These are phyloP conservation scores for Neodiprion virginianus DNA, from an alignment of 1,140 invertebrate species.

Conservation along the genomic window DNA sequence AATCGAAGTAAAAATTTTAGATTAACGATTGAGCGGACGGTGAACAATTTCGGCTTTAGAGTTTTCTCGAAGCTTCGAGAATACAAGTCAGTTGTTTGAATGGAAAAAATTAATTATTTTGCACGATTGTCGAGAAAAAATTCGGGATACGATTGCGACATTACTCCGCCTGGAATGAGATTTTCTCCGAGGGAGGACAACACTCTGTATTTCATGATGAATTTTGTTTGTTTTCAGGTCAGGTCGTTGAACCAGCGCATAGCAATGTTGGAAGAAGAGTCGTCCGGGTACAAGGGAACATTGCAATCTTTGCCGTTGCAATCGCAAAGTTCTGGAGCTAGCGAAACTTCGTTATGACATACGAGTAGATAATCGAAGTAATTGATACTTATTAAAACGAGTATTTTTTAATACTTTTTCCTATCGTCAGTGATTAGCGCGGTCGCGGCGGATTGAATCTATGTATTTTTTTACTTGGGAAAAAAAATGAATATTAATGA, in stretches of 20 bases:
- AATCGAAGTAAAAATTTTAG: no score
- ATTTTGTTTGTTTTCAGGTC: constrained; percentile 35
- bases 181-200: no score
- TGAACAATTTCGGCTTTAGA: no score
- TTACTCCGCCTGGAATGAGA: no score
- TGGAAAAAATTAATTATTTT: no score
- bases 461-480: constrained; percentile 51
- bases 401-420: constrained; percentile 27
- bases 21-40: no score
- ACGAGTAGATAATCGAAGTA: constrained; percentile 32
- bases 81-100: no score
- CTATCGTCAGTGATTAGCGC: constrained; percentile 18
- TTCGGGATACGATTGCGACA: no score
- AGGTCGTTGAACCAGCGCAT: constrained; percentile 48
- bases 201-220: no score
- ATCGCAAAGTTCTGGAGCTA: constrained; percentile 51
- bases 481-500: neutral
- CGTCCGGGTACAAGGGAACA: constrained; percentile 38
- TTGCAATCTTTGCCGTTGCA: constrained; percentile 41
- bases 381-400: constrained; percentile 24
- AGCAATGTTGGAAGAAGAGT: constrained; percentile 45
- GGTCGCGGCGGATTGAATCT: constrained; percentile 35
- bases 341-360: constrained; percentile 55
- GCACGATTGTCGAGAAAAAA: no score
- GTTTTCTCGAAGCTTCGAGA: no score